phyloP scores from a whole-genome alignment of 2,888 invertebrate genomes.

The Harpagoxenus sublaevis region DNA sequence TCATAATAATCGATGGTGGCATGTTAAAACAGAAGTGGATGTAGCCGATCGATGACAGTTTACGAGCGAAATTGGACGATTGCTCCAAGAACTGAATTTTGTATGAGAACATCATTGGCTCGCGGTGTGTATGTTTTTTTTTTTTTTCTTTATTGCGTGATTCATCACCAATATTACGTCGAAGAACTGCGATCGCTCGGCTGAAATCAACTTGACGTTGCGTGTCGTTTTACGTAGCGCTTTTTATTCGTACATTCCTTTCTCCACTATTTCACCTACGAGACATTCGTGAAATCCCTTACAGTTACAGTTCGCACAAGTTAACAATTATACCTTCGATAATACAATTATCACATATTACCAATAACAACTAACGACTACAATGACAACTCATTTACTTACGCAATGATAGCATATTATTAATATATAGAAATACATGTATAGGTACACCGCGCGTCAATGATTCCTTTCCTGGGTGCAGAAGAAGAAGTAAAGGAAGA shows the following conservation, averaged over 20 bases:
- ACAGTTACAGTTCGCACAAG: conserved; percentile 27
- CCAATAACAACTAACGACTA: conserved; percentile 60
- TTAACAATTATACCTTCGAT: conserved; percentile 22
- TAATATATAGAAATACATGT: conserved; percentile 13
- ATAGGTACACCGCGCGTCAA: too few species aligned
- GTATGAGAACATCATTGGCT: neutral
- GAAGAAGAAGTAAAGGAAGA: too few species aligned
- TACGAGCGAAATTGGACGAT: conserved; percentile 9
- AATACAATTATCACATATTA: conserved; percentile 43
- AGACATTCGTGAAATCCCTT: conserved; percentile 36
- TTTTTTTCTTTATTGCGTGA: neutral
- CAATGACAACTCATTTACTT: conserved; percentile 51
- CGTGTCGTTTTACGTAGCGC: conserved; percentile 72
- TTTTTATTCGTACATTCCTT: conserved; percentile 66
- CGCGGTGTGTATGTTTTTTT: neutral
- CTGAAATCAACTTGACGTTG: conserved; percentile 77
- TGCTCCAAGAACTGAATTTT: neutral
- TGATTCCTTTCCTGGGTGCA: too few species aligned
- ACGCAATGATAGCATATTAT: conserved; percentile 22
- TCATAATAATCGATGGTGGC: conserved; percentile 36
- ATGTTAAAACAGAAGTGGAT: conserved; percentile 79
- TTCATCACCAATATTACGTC: conserved; percentile 26
- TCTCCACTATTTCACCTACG: conserved; percentile 20
- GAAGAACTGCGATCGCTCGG: conserved; percentile 78
- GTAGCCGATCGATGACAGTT: conserved; percentile 80